phyloP scores from a whole-genome alignment of 2,113 vertebrate genomes.

The Barbus barbus region DNA sequence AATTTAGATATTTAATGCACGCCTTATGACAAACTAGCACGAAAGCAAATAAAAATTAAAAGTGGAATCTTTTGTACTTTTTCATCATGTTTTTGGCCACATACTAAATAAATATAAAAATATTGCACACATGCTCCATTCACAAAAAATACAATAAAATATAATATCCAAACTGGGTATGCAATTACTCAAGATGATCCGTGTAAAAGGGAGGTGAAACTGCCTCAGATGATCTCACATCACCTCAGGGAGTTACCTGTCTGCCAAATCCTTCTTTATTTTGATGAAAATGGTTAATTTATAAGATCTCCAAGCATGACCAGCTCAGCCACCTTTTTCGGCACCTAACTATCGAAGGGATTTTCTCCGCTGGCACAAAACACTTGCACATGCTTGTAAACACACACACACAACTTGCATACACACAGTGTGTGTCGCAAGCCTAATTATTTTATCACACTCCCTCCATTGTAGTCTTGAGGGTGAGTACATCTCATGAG shows the following conservation, averaged over 20 bases:
- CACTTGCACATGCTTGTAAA: background rate
- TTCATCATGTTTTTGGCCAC: too few relatives aligned
- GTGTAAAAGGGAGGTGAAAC: slow-evolving; percentile 3
- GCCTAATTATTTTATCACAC: background rate
- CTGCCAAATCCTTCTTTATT: background rate
- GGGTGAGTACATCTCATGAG: slow-evolving; percentile 9
- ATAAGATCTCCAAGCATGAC: background rate
- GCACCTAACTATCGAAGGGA: background rate
- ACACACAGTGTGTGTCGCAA: background rate
- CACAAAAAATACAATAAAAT: background rate
- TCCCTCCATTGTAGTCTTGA: slow-evolving; percentile 23
- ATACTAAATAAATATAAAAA: background rate
- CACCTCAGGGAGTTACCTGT: background rate
- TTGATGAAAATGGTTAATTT: background rate
- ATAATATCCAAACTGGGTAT: background rate
- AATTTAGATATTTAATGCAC: too few relatives aligned
- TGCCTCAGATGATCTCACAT: background rate
- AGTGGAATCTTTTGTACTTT: background rate
- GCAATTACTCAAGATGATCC: background rate
- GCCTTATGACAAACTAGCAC: background rate
- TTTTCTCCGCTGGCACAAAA: background rate
- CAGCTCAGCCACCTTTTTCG: background rate
- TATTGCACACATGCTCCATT: background rate
- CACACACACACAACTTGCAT: background rate
- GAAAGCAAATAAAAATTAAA: too few relatives aligned